Percentiles rank a stretch among this genome's conserved stretches.
These are phyloP conservation scores for Meghimatium bilineatum DNA, from an alignment of 2,888 invertebrate genomes.

Conservation along the genomic window DNA sequence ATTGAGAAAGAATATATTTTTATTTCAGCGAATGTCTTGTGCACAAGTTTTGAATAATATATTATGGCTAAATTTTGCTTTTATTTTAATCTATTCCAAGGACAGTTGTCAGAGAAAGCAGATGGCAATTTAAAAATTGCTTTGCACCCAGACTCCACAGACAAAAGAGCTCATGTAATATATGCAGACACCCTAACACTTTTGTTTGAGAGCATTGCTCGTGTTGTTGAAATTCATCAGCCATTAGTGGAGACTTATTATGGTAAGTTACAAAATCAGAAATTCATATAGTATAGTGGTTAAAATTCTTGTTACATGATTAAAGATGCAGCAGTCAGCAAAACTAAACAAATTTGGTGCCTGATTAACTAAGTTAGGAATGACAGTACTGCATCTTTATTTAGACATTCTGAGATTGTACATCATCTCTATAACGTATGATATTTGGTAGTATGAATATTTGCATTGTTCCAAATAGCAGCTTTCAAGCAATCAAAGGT, in stretches of 20 bases:
- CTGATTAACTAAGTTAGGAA: too few relatives aligned
- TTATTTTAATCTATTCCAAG: not conserved
- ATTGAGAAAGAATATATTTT: too few relatives aligned
- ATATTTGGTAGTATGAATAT: too few relatives aligned
- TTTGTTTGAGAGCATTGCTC: conserved; percentile 90
- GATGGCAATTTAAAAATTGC: conserved; percentile 84
- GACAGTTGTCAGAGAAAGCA: conserved; percentile 81
- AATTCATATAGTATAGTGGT: too few relatives aligned
- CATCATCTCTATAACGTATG: too few relatives aligned
- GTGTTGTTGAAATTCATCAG: conserved; percentile 90
- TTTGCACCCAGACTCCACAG: conserved; percentile 79
- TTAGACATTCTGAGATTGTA: too few relatives aligned
- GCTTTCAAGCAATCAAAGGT: too few relatives aligned
- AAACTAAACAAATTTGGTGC: too few relatives aligned
- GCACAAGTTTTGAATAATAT: not conserved
- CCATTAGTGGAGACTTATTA: conserved; percentile 93
- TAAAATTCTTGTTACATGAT: too few relatives aligned
- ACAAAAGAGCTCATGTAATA: conserved; percentile 86
- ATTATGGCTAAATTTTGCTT: not conserved
- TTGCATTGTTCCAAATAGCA: too few relatives aligned
- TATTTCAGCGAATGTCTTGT: not conserved
- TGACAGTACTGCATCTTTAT: too few relatives aligned
- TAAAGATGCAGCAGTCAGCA: too few relatives aligned
- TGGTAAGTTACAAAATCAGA: conserved; percentile 79
- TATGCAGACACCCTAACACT: conserved; percentile 91